A percentile compares a stretch with the other conserved stretches of the same genome.
Conservation (phyloP, 2,113 vertebrate species). For the Hiodon tergisus region DNA sequence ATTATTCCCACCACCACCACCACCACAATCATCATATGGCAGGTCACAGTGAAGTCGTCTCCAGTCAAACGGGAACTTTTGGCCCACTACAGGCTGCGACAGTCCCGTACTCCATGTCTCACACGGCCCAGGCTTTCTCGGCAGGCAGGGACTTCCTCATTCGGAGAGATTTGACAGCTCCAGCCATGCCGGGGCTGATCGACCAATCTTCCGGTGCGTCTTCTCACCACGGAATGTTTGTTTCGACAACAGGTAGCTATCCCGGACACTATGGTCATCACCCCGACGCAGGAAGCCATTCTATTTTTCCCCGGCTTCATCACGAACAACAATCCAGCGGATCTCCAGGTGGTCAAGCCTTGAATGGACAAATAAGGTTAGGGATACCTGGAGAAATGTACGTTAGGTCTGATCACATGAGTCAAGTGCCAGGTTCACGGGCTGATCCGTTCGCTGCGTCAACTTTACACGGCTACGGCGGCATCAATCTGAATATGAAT, state of each 20-base stretch:
- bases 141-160: slow-evolving; percentile 87
- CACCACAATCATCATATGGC: slow-evolving; percentile 77
- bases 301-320: too few species aligned
- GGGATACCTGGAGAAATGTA: slow-evolving; percentile 98
- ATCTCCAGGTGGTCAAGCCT: slow-evolving; percentile 82
- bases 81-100: slow-evolving; percentile 72
- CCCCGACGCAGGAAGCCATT: slow-evolving; percentile 82
- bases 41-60: slow-evolving; percentile 81
- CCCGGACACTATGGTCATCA: slow-evolving; percentile 94
- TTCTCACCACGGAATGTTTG: slow-evolving; percentile 95
- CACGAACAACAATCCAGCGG: slow-evolving; percentile 82
- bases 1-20: slow-evolving; percentile 73
- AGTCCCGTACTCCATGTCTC: slow-evolving; percentile 72
- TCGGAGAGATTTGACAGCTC: slow-evolving; percentile 78
- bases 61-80: slow-evolving; percentile 77
- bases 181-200: slow-evolving; percentile 77
- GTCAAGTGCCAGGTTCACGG: slow-evolving; percentile 83
- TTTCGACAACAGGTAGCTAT: slow-evolving; percentile 99
- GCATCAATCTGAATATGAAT: slow-evolving; percentile 88
- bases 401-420: slow-evolving; percentile 88
- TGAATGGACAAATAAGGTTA: slow-evolving; percentile 96
- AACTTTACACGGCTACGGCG: slow-evolving; percentile 81
- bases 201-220: slow-evolving; percentile 70
- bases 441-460: slow-evolving; percentile 85
- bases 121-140: slow-evolving; percentile 70